Percentiles rank a stretch among this genome's conserved stretches.
Evolutionary conservation across 2,113 vertebrate genomes (phyloP).

Genomic region (Panurus biarmicus): DNA sequence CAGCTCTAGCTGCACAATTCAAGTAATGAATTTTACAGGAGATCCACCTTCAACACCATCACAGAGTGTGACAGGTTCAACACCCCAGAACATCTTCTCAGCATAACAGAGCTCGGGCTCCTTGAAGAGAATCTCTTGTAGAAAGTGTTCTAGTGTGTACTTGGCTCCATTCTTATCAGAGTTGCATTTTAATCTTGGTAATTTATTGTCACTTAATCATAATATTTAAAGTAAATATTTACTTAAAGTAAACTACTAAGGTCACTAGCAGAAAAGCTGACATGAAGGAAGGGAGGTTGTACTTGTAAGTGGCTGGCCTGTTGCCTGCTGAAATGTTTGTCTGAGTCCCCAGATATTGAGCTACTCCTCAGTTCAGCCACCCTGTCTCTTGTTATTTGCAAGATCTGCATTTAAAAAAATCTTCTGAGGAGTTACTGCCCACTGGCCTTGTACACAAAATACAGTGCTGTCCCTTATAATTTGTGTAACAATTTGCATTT

Average conservation of each 20-base stretch:
- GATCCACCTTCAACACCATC: neutral
- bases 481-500: neutral
- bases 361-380: neutral
- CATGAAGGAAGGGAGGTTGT: neutral
- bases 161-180: neutral
- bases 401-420: neutral
- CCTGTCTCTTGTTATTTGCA: neutral
- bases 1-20: neutral
- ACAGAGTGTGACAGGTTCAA: neutral
- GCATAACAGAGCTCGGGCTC: neutral
- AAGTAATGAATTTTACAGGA: neutral
- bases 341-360: neutral
- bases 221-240: constrained; percentile 33
- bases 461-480: neutral
- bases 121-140: neutral
- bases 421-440: neutral
- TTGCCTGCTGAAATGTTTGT: neutral
- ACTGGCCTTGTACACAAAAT: neutral
- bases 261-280: neutral
- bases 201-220: constrained; percentile 7
- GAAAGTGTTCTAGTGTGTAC: neutral
- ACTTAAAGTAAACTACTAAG: neutral
- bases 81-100: neutral
- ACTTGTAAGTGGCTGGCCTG: neutral
- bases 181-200: neutral